Evolutionary conservation across 2,888 invertebrate genomes (phyloP).

Genomic region (Nineta flava): DNA sequence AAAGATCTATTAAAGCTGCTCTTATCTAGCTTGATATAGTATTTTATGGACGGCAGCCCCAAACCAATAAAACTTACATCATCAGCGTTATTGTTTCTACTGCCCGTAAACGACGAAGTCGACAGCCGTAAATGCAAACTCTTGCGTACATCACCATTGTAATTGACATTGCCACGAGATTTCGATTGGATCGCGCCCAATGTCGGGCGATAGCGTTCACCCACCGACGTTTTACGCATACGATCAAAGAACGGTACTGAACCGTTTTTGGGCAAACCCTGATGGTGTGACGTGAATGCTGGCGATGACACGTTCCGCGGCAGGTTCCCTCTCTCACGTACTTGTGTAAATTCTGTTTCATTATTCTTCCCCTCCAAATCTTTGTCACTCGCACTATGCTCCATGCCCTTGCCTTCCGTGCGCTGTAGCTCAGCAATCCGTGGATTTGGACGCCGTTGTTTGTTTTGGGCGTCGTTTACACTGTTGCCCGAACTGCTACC

Average conservation of each 20-base stretch:
- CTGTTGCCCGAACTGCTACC: constrained; percentile 35
- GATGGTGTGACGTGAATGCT: constrained; percentile 59
- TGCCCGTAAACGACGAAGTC: constrained; percentile 38
- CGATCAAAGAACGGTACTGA: constrained; percentile 83
- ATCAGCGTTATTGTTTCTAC: constrained; percentile 40
- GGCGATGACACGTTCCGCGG: constrained; percentile 79
- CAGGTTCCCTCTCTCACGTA: constrained; percentile 34
- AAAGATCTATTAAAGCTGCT: too few relatives aligned
- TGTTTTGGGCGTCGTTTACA: constrained; percentile 23
- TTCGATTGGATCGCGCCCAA: constrained; percentile 65
- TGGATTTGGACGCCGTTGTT: constrained; percentile 19
- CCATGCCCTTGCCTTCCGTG: constrained; percentile 19
- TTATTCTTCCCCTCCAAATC: constrained; percentile 7
- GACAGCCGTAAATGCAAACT: constrained; percentile 37
- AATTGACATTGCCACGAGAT: constrained; percentile 58
- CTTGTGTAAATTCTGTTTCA: constrained; percentile 11
- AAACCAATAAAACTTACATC: too few relatives aligned
- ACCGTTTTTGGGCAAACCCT: constrained; percentile 69
- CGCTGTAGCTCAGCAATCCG: constrained; percentile 28
- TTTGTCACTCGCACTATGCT: constrained; percentile 16
- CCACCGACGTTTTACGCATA: constrained; percentile 67
- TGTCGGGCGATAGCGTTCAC: constrained; percentile 72
- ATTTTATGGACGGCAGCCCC: too few relatives aligned
- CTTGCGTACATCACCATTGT: constrained; percentile 57
- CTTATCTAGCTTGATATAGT: too few relatives aligned